A percentile compares a stretch with the other conserved stretches of the same genome.
phyloP scores from a whole-genome alignment of 2,113 vertebrate species.

The Heloderma charlesbogerti region DNA sequence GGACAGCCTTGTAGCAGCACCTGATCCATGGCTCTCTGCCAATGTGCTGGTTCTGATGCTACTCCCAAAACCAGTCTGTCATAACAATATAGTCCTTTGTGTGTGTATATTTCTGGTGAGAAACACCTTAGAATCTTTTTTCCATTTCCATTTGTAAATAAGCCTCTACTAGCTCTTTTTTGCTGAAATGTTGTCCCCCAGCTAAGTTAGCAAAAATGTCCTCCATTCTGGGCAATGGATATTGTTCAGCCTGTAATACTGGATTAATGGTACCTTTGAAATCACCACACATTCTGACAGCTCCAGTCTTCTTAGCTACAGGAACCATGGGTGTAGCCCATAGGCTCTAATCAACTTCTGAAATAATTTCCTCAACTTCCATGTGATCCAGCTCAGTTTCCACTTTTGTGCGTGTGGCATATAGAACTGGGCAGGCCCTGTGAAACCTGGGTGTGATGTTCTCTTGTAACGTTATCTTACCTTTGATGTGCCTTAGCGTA shows the following conservation, averaged over 20 bases:
- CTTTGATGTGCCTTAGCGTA: too few relatives aligned
- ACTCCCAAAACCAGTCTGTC: neutral
- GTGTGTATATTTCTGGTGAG: neutral
- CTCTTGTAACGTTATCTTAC: too few relatives aligned
- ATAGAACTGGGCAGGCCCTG: too few relatives aligned
- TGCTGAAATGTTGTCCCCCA: neutral
- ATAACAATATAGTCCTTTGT: neutral
- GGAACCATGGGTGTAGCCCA: too few relatives aligned
- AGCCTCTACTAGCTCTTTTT: neutral
- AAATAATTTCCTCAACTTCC: too few relatives aligned
- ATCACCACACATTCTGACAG: too few relatives aligned
- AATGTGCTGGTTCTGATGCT: neutral
- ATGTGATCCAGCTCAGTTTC: too few relatives aligned
- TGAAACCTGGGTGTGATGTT: too few relatives aligned
- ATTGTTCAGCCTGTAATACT: neutral
- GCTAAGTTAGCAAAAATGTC: neutral
- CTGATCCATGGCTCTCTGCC: neutral
- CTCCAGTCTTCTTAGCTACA: too few relatives aligned
- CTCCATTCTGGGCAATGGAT: neutral
- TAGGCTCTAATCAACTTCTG: too few relatives aligned
- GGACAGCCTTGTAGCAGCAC: neutral
- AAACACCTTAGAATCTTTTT: neutral
- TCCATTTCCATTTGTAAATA: neutral
- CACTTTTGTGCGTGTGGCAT: too few relatives aligned
- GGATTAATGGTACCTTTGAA: neutral